phyloP scores from a whole-genome alignment of 2,888 invertebrate genomes.

The Polymixis lichenea region DNA sequence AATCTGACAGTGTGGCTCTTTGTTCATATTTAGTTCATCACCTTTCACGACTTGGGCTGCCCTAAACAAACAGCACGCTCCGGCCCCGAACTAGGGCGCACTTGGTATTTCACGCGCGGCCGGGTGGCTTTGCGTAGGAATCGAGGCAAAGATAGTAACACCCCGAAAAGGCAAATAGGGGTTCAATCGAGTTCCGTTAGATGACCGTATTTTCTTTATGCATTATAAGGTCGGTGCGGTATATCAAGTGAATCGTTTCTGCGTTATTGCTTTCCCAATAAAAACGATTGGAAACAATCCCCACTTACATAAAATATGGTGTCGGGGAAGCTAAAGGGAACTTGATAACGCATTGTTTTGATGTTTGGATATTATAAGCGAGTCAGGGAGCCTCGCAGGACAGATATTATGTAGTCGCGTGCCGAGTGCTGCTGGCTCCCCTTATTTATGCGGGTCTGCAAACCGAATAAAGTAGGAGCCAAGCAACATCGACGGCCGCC shows the following conservation, averaged over 20 bases:
- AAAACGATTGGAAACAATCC: conserved; percentile 83
- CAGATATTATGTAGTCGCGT: conserved; percentile 75
- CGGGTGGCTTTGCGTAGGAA: conserved; percentile 86
- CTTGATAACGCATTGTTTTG: conserved; percentile 77
- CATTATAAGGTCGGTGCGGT: conserved; percentile 83
- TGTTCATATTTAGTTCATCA: conserved; percentile 86
- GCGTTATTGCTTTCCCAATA: conserved; percentile 83
- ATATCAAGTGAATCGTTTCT: conserved; percentile 83
- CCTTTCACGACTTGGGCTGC: conserved; percentile 81
- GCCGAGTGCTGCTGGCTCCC: conserved; percentile 74
- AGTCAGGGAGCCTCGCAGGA: conserved; percentile 68
- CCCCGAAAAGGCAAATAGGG: conserved; percentile 88
- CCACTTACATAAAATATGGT: conserved; percentile 80
- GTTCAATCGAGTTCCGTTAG: conserved; percentile 84
- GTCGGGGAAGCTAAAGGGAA: conserved; percentile 70
- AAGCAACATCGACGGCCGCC: conserved; percentile 77
- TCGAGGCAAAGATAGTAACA: conserved; percentile 87
- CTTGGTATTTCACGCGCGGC: conserved; percentile 90
- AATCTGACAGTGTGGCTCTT: conserved; percentile 77
- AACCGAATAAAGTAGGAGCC: conserved; percentile 85
- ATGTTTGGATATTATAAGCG: conserved; percentile 72
- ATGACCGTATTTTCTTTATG: conserved; percentile 87
- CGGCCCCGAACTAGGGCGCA: conserved; percentile 88
- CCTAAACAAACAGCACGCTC: conserved; percentile 89
- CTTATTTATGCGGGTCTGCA: conserved; percentile 88